Percentiles rank a stretch among this genome's conserved stretches.
phyloP scores from a whole-genome alignment of 2,113 vertebrate species.

The Prinia subflava region DNA sequence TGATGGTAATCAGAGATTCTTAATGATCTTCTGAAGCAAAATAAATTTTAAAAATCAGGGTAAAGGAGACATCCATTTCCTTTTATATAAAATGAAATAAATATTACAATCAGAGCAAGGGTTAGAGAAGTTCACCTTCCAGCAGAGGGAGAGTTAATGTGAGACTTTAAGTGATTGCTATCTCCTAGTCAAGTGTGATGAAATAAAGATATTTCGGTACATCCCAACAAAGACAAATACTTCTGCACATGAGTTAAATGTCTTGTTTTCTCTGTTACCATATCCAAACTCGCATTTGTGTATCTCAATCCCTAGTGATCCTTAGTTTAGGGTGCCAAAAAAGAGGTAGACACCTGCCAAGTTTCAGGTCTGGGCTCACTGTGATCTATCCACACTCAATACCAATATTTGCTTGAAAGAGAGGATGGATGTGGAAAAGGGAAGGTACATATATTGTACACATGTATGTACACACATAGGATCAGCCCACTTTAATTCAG shows the following conservation, averaged over 20 bases:
- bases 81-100: neutral
- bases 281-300: neutral
- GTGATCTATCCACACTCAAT: neutral
- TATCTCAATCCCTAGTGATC: neutral
- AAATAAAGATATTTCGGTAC: neutral
- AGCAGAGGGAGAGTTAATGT: neutral
- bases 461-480: neutral
- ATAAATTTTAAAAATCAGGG: neutral
- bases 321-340: neutral
- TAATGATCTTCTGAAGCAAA: neutral
- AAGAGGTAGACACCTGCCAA: neutral
- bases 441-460: neutral
- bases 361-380: neutral
- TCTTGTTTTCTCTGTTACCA: neutral
- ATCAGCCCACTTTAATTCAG: neutral
- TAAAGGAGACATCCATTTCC: neutral
- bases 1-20: neutral
- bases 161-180: neutral
- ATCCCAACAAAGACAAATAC: neutral
- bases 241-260: neutral
- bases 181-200: neutral
- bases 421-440: neutral
- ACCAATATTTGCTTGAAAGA: neutral
- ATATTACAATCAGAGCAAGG: neutral
- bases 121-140: neutral